Evolutionary conservation across 2,797 vertebrate species (phyloP).

Genomic region (Kryptolebias ocellatus): DNA sequence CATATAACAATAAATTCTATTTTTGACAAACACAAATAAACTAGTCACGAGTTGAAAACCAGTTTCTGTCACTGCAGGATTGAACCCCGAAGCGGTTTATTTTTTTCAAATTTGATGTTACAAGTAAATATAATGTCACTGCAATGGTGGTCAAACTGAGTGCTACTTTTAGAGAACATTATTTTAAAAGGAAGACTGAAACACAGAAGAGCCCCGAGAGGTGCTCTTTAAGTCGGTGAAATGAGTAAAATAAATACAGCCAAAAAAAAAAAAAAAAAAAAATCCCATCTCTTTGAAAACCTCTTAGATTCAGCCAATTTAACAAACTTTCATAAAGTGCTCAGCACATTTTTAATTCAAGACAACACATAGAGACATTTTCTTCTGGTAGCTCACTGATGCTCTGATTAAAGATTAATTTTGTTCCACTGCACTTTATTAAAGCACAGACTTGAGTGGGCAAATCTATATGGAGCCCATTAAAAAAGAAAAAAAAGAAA

Average conservation of each 20-base stretch:
- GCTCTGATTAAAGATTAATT: slow-evolving; percentile 54
- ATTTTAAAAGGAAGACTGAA: slow-evolving; percentile 33
- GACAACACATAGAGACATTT: slow-evolving; percentile 44
- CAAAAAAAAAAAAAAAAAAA: slow-evolving; percentile 55
- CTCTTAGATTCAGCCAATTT: slow-evolving; percentile 63
- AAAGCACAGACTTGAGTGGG: slow-evolving; percentile 61
- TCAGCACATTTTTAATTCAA: slow-evolving; percentile 47
- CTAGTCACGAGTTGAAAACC: background rate
- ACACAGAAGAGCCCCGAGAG: background rate
- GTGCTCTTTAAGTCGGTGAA: slow-evolving; percentile 28
- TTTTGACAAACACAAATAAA: slow-evolving; percentile 14
- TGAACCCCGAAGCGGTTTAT: slow-evolving; percentile 26
- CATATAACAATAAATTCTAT: slow-evolving; percentile 15
- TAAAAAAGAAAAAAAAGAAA: slow-evolving; percentile 53
- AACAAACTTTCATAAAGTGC: slow-evolving; percentile 61
- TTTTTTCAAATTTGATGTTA: slow-evolving; percentile 6
- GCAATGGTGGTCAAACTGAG: slow-evolving; percentile 18
- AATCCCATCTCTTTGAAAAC: slow-evolving; percentile 47
- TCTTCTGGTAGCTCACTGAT: slow-evolving; percentile 54
- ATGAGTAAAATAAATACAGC: slow-evolving; percentile 47
- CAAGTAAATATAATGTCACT: slow-evolving; percentile 30
- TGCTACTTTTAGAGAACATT: slow-evolving; percentile 24
- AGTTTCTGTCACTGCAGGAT: background rate
- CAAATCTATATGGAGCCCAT: slow-evolving; percentile 49
- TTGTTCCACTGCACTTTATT: slow-evolving; percentile 73